Evolutionary conservation across 2,113 vertebrate genomes (phyloP).

Genomic region (Phrynosoma platyrhinos): DNA sequence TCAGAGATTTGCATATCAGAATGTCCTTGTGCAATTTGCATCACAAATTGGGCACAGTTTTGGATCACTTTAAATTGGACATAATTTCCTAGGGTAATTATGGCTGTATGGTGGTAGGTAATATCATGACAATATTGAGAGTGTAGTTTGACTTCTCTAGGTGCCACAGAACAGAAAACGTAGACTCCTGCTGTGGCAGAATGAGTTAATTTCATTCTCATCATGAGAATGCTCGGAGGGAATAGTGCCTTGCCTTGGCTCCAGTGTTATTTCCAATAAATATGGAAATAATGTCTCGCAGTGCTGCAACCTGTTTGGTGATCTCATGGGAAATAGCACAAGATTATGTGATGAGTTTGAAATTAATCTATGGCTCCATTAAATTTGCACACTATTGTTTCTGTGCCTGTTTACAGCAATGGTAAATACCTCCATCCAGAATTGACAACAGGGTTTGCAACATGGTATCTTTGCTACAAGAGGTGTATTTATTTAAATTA

Average conservation of each 20-base stretch:
- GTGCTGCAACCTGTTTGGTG: constrained; percentile 56
- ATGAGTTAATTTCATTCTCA: constrained; percentile 66
- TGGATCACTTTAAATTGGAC: fast-evolving
- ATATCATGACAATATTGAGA: constrained; percentile 39
- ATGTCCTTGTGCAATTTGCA: constrained; percentile 33
- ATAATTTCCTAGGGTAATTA: neutral
- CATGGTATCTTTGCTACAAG: constrained; percentile 37
- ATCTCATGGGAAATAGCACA: constrained; percentile 77
- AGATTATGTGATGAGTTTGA: constrained; percentile 76
- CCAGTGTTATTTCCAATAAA: constrained; percentile 77
- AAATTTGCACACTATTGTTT: constrained; percentile 66
- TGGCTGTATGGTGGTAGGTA: neutral
- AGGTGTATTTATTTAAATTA: constrained; percentile 28
- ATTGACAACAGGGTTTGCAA: constrained; percentile 37
- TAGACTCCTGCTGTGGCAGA: constrained; percentile 36
- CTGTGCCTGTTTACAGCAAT: constrained; percentile 49
- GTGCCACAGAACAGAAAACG: neutral
- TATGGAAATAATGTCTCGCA: constrained; percentile 77
- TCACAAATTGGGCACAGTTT: neutral
- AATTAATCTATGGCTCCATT: constrained; percentile 72
- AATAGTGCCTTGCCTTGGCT: constrained; percentile 67
- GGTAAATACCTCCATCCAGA: constrained; percentile 42
- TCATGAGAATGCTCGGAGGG: constrained; percentile 62
- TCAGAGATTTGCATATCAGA: constrained; percentile 33
- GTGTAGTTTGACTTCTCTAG: constrained; percentile 38